phyloP scores from a whole-genome alignment of 2,888 invertebrate genomes.

The Lasioglossum morio region DNA sequence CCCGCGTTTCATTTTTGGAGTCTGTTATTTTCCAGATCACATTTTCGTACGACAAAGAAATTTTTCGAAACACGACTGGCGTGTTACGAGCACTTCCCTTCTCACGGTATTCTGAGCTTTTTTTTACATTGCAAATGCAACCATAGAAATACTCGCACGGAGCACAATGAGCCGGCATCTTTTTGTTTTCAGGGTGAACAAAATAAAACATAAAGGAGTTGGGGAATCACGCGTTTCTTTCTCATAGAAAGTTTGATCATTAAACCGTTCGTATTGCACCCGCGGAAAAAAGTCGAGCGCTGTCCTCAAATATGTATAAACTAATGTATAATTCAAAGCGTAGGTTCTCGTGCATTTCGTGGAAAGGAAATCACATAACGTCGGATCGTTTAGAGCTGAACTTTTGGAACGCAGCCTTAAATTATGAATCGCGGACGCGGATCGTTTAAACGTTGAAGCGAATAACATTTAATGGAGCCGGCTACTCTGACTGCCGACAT shows the following conservation, averaged over 20 bases:
- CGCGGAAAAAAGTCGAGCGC: neutral
- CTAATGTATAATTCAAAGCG: neutral
- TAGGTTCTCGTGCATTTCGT: neutral
- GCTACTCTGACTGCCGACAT: neutral
- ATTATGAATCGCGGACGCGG: neutral
- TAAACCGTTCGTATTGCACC: neutral
- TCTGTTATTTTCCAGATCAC: neutral
- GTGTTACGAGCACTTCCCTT: neutral
- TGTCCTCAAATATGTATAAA: conserved; percentile 1
- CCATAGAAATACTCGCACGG: neutral
- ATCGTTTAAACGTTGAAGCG: neutral
- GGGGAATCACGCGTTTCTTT: neutral
- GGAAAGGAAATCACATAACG: neutral
- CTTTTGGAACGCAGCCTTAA: neutral
- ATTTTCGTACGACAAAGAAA: neutral
- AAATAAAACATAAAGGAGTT: neutral
- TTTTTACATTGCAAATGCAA: neutral
- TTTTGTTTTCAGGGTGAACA: conserved; percentile 1
- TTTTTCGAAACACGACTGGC: neutral
- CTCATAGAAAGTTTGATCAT: neutral
- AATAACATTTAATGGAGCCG: neutral
- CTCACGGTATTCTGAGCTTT: neutral
- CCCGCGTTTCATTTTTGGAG: neutral
- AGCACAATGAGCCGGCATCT: neutral
- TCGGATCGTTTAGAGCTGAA: neutral